Evolutionary conservation across 2,888 invertebrate genomes (phyloP).

Genomic region (Neocrepidodera transversa): DNA sequence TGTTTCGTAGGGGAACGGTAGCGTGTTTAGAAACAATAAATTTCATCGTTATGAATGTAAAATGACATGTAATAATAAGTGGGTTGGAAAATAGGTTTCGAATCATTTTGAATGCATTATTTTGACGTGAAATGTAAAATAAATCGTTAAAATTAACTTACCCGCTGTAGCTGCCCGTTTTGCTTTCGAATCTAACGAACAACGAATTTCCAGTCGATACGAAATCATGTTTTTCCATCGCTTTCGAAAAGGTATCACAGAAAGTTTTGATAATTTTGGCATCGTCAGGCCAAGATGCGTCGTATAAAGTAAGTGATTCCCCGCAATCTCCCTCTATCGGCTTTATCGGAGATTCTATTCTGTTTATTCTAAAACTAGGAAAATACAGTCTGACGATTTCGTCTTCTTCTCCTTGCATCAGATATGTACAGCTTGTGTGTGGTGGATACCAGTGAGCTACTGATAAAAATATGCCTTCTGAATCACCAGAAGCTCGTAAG

Average conservation of each 20-base stretch:
- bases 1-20: conserved; percentile 9
- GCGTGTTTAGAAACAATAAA: conserved; percentile 20
- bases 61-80: conserved; percentile 20
- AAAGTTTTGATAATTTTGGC: conserved; percentile 92
- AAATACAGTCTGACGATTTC: conserved; percentile 91
- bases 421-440: conserved; percentile 89
- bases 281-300: conserved; percentile 86
- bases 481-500: conserved; percentile 77
- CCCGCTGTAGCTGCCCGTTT: conserved; percentile 91
- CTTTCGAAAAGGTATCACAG: conserved; percentile 91
- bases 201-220: conserved; percentile 87
- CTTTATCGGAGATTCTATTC: conserved; percentile 86
- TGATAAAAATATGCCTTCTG: conserved; percentile 88
- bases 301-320: conserved; percentile 88
- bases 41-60: conserved; percentile 10
- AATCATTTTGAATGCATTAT: conserved; percentile 11
- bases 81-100: conserved; percentile 6
- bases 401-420: conserved; percentile 84
- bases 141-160: conserved; percentile 53
- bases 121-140: not conserved
- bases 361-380: conserved; percentile 88
- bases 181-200: conserved; percentile 89
- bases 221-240: conserved; percentile 93
- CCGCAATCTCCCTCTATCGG: conserved; percentile 89
- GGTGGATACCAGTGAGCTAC: conserved; percentile 96